Conservation (phyloP, 1,140 invertebrate species). For the Cherax destructor region DNA sequence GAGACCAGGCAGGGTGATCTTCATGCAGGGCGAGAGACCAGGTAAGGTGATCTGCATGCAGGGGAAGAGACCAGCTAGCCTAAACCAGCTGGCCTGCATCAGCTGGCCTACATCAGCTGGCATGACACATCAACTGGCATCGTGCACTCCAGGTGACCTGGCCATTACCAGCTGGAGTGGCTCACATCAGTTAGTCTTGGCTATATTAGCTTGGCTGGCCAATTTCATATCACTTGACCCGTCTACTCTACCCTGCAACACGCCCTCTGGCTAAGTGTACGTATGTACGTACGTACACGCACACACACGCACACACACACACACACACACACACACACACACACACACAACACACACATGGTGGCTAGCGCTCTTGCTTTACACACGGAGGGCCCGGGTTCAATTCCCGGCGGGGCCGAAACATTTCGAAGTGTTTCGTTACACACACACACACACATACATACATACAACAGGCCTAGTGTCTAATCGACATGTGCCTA, state of each 20-base stretch:
- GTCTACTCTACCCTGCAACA: too few species aligned
- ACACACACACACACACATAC: too few species aligned
- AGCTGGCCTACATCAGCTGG: conserved; percentile 7
- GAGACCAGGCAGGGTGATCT: too few species aligned
- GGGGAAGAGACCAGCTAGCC: background rate
- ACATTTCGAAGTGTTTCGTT: too few species aligned
- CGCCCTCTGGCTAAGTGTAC: too few species aligned
- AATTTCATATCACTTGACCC: background rate
- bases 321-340: conserved; percentile 5
- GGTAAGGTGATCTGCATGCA: background rate
- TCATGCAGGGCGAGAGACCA: too few species aligned
- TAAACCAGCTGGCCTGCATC: conserved; percentile 4
- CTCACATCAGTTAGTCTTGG: background rate
- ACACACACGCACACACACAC: conserved; percentile 27
- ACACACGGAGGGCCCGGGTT: too few species aligned
- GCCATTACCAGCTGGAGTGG: background rate
- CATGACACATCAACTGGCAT: conserved; percentile 6
- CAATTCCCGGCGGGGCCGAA: too few species aligned
- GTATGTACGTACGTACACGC: background rate
- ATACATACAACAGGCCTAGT: too few species aligned
- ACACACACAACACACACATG: conserved; percentile 11
- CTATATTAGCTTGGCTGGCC: background rate
- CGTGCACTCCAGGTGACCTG: background rate
- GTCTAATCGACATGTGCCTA: too few species aligned
- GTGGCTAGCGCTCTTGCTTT: too few species aligned